Evolutionary conservation across 2,113 vertebrate species (phyloP).

Genomic region (Archilochus colubris): DNA sequence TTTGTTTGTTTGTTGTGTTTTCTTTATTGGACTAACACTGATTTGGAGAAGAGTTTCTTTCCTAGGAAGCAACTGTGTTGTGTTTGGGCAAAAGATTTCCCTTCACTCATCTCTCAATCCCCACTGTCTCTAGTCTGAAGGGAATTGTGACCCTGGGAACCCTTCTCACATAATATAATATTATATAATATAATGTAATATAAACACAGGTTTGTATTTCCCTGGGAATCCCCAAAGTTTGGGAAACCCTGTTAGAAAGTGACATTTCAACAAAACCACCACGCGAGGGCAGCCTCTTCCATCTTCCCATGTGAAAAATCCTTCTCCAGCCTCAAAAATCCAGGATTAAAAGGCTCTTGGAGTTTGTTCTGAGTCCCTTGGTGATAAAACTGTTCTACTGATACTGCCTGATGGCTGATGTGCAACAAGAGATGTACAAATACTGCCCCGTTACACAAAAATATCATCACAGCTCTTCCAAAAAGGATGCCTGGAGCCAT

Average conservation of each 20-base stretch:
- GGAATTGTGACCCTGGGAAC: background rate
- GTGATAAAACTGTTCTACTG: background rate
- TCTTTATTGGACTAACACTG: background rate
- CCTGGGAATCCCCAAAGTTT: background rate
- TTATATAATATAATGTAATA: too few species aligned
- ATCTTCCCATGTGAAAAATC: background rate
- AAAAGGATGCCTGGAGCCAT: background rate
- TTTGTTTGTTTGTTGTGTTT: background rate
- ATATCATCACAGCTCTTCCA: background rate
- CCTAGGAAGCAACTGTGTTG: background rate
- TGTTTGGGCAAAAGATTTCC: background rate
- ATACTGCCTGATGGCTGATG: background rate
- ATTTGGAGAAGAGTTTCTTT: background rate
- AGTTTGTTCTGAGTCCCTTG: background rate
- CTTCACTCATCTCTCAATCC: background rate
- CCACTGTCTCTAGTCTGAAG: background rate
- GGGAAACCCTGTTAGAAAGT: background rate
- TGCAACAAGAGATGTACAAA: background rate
- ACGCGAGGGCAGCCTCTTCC: slow-evolving; percentile 59
- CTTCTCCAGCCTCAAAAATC: background rate
- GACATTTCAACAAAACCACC: background rate
- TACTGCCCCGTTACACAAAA: background rate
- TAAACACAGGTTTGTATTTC: background rate
- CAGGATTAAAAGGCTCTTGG: background rate
- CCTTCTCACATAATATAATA: too few species aligned